Percentiles rank a stretch among this genome's conserved stretches.
These are phyloP conservation scores for Chydorus sphaericus DNA, from an alignment of 2,888 invertebrate species.

Conservation along the genomic window DNA sequence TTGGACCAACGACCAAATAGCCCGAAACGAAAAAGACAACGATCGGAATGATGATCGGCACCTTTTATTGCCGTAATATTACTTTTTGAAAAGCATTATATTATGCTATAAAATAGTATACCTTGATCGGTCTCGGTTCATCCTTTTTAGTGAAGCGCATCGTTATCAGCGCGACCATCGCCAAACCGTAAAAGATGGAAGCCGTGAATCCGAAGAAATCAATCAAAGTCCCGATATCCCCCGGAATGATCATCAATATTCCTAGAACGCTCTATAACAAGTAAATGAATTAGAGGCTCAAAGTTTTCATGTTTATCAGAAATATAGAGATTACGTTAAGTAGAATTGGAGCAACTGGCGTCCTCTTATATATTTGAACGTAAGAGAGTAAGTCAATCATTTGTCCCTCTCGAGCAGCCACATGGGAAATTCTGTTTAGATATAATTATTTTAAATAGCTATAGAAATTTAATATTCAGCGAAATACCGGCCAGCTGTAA, in stretches of 20 bases:
- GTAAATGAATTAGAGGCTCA: background rate
- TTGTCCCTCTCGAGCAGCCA: constrained; percentile 85
- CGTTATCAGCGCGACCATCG: constrained; percentile 82
- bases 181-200: constrained; percentile 93
- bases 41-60: constrained; percentile 80
- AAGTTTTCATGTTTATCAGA: too few relatives aligned
- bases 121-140: constrained; percentile 84
- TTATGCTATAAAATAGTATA: constrained; percentile 24
- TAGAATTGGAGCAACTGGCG: constrained; percentile 53
- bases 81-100: background rate
- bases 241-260: constrained; percentile 79
- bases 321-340: background rate
- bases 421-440: constrained; percentile 58
- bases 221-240: constrained; percentile 84
- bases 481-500: constrained; percentile 7
- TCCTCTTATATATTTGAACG: constrained; percentile 76
- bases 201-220: constrained; percentile 97
- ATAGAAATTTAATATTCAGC: background rate
- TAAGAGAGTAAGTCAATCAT: constrained; percentile 78
- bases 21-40: constrained; percentile 74
- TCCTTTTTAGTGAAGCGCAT: constrained; percentile 83
- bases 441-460: background rate
- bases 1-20: constrained; percentile 86
- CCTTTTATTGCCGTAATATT: constrained; percentile 35
- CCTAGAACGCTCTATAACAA: constrained; percentile 60